These are phyloP conservation scores for Miniopterus natalensis DNA, from an alignment of 2,113 vertebrate species.

Conservation along the genomic window DNA sequence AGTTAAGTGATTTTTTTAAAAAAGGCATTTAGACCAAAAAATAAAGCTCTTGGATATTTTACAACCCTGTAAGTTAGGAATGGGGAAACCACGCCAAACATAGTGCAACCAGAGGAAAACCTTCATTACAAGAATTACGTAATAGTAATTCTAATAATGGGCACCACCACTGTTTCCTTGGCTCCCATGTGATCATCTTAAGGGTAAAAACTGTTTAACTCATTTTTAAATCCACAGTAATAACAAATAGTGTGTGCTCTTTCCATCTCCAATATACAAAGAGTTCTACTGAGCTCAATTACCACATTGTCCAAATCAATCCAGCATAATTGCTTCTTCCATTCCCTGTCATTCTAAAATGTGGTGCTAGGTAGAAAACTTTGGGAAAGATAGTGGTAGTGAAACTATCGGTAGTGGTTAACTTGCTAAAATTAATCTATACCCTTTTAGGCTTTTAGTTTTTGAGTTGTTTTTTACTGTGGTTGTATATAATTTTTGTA, in stretches of 20 bases:
- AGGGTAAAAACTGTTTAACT: not conserved
- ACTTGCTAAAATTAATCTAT: not conserved
- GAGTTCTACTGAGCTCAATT: not conserved
- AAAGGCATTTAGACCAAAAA: not conserved
- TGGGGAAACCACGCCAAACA: slow-evolving; percentile 39
- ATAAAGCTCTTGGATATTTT: slow-evolving; percentile 38
- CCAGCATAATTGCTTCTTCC: not conserved
- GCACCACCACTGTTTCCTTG: not conserved
- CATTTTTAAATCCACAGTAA: not conserved
- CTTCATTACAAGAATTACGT: not conserved
- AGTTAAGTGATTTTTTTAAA: slow-evolving; percentile 18
- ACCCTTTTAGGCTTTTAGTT: not conserved
- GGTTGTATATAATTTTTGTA: slow-evolving; percentile 2
- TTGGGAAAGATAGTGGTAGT: slow-evolving; percentile 32
- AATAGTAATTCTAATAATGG: not conserved
- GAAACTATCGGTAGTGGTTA: not conserved
- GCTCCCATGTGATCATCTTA: not conserved
- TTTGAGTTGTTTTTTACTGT: not conserved
- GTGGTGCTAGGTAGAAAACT: not conserved
- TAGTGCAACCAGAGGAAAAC: slow-evolving; percentile 3
- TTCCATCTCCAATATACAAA: not conserved
- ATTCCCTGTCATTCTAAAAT: not conserved
- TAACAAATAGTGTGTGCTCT: slow-evolving; percentile 17
- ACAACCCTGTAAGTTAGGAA: slow-evolving; percentile 21
- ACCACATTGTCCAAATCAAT: not conserved